Percentiles rank a stretch among this genome's conserved stretches.
Conservation (phyloP, 2,888 invertebrate species). For the Ophion costatus region DNA sequence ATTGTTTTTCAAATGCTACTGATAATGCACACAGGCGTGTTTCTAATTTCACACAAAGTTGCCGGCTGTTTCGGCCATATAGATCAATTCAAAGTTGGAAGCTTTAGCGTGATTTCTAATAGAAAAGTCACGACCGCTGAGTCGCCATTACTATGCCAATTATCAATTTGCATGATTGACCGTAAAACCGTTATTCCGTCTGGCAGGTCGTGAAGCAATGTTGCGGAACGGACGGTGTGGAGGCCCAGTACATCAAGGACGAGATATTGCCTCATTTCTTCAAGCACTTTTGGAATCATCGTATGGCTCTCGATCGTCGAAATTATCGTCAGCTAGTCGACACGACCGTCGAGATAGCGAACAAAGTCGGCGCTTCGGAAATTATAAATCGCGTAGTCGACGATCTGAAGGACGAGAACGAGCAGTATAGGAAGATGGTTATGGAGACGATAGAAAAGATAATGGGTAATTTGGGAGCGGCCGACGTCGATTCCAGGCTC, state of each 20-base stretch:
- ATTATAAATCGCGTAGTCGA: slow-evolving; percentile 99
- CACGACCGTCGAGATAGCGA: slow-evolving; percentile 99
- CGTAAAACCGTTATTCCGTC: slow-evolving; percentile 53
- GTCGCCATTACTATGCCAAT: no score
- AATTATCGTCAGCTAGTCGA: slow-evolving; percentile 98
- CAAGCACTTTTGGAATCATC: slow-evolving; percentile 99
- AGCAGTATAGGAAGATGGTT: slow-evolving; percentile 99
- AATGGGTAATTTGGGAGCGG: slow-evolving; percentile 98
- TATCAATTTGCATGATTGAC: slow-evolving; percentile 4
- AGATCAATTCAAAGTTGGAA: no score
- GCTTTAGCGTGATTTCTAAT: no score
- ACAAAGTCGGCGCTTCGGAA: slow-evolving; percentile 99
- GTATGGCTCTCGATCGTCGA: slow-evolving; percentile 99
- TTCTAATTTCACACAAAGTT: no score
- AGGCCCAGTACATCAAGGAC: slow-evolving; percentile 99
- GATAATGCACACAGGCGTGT: no score
- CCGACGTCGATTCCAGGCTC: slow-evolving; percentile 98
- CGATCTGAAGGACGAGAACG: slow-evolving; percentile 99
- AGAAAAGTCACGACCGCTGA: no score
- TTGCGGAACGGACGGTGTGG: slow-evolving; percentile 99
- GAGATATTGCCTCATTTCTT: slow-evolving; percentile 99
- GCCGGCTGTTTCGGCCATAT: no score
- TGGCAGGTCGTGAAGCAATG: slow-evolving; percentile 98
- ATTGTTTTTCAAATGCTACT: no score
- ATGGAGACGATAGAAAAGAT: slow-evolving; percentile 99